Evolutionary conservation across 2,888 invertebrate genomes (phyloP), one percentile per base, ranked within the genome.

Genomic region (Orthonychiurus folsomi): DNA sequence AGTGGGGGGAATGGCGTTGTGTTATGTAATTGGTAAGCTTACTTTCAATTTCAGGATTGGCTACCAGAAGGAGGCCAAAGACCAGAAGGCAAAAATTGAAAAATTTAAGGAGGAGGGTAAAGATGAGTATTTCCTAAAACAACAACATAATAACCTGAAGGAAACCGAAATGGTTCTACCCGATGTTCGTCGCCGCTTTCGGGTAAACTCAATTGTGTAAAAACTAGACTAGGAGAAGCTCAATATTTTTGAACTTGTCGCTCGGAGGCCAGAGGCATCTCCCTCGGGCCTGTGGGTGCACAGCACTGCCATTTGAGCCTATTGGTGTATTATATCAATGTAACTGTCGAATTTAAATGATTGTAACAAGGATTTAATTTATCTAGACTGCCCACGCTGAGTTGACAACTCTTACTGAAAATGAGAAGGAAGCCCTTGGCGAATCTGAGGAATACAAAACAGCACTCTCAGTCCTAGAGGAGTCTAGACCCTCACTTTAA

Each of bases 151-250:
- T 79, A 92, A 93, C 0, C 80, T 93, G 50, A 87, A 89, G 74
- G 94, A 95, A 77, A 86, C 86, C 18, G 79, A 88, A 73, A 89
- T 91, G 88, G 93, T 95, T 92, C 83, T 94, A 64, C 93, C 93
- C 1, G 93, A 94, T 75, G 88, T 91, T 74, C 86, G 88, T 74
- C 83, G 89, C 73, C 83, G 92, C 79, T 82, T 83, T 66, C 80
- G 81, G 53, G 86, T 86, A 77, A 59, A 3, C 28, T n/a, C 57
- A 20, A n/a, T 20, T 26, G 27, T 37, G n/a, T n/a, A n/a, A n/a
- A n/a, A n/a, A n/a, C n/a, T n/a, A n/a, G n/a, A n/a, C n/a, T n/a
- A n/a, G n/a, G n/a, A n/a, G n/a, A n/a, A n/a, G n/a, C n/a, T n/a
- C n/a, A n/a, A n/a, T n/a, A n/a, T n/a, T n/a, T n/a, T n/a, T n/a